Base-by-base conservation (phyloP, 2,113 vertebrate genomes). In the Melanerpes aurifrons region DNA sequence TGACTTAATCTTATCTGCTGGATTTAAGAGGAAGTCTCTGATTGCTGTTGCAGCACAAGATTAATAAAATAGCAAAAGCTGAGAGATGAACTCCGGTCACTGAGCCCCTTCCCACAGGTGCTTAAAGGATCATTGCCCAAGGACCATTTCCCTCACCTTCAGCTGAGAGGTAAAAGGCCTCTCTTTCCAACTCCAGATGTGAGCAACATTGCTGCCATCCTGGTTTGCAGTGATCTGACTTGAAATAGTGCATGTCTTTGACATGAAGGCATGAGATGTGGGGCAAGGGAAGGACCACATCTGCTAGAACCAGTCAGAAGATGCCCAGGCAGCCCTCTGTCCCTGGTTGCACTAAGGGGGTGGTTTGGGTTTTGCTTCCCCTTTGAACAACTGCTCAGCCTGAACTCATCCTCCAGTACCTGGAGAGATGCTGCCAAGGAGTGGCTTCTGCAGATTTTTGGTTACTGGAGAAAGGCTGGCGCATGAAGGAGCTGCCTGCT, bases 321-420 rank as follows among this genome's bases (percentile, higher is more conserved):
- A 21, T 57, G 43, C 35, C 47, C 3, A 1, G 17, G n/a, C 45
- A 77, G 57, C 6, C 21, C 32, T 77, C 40, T 2, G 3, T 28
- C 9, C 20, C 47, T 1, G 1, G 6, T 20, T 22, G 53, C n/a
- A n/a, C 28, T 1, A 3, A 0, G 0, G 32, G 15, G 4, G 2
- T 56, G n/a, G 10, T 76, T 56, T 73, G 58, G 17, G 31, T 59
- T 90, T 77, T 45, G n/a, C 56, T 89, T 93, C 56, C 20, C 10
- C 76, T 87, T 78, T 11, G 47, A 95, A 82, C 13, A 14, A 79
- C 68, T 91, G 76, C 83, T 75, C 84, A 88, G 79, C 62, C 58
- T 83, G 90, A 96, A 86, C 64, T 81, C 92, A 96, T 57, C 63
- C 61, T 93, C 84, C 66, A 66, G 54, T 4, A 8, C 40, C 28